Conservation (phyloP, 2,113 vertebrate species). For the Paraplagusia blochii region DNA sequence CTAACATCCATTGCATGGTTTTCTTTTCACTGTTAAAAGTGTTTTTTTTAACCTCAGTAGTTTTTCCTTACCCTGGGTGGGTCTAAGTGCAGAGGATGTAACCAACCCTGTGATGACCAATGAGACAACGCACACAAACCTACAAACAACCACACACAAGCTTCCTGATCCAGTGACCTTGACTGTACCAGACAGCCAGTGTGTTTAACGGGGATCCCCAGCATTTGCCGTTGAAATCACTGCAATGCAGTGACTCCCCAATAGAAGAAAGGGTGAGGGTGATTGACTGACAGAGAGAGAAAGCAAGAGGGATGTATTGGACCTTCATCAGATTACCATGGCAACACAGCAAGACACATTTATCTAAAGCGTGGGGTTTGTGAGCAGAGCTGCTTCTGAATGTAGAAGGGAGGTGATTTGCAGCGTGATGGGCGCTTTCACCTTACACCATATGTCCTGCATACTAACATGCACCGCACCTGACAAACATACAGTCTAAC, state of each 20-base stretch:
- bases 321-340: slow-evolving; percentile 46
- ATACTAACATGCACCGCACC: slow-evolving; percentile 31
- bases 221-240: too few species aligned
- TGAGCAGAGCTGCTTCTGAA: slow-evolving; percentile 17
- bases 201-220: too few species aligned
- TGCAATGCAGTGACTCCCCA: too few species aligned
- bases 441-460: slow-evolving; percentile 23
- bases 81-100: too few species aligned
- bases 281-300: not conserved
- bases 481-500: not conserved
- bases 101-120: too few species aligned
- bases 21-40: too few species aligned
- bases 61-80: too few species aligned
- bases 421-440: slow-evolving; percentile 32
- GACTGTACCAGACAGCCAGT: slow-evolving; percentile 13
- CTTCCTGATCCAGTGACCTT: slow-evolving; percentile 43
- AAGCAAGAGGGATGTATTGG: slow-evolving; percentile 9
- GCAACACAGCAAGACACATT: slow-evolving; percentile 54
- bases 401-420: slow-evolving; percentile 12
- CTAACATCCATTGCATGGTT: too few species aligned
- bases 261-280: not conserved
- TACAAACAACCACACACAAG: not conserved
- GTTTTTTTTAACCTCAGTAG: too few species aligned
- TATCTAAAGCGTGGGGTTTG: slow-evolving; percentile 26
- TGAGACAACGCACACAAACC: not conserved